phyloP scores from a whole-genome alignment of 2,797 vertebrate genomes.

The Bovichtus variegatus region DNA sequence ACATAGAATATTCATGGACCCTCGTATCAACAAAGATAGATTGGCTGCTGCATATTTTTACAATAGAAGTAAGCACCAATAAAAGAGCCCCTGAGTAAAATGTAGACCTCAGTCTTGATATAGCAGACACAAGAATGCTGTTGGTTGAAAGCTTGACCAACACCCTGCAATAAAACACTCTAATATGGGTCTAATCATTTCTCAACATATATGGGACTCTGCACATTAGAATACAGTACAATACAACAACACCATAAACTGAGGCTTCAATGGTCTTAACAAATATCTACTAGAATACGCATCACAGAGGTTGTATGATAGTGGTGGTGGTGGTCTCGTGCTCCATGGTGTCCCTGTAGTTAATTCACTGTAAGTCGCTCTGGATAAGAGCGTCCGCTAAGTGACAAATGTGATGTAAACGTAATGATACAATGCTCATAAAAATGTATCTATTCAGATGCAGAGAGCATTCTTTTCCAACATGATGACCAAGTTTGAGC shows the following conservation, averaged over 20 bases:
- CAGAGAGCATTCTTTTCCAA: conserved; percentile 22
- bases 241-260: not conserved
- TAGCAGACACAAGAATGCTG: not conserved
- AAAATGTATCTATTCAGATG: conserved; percentile 20
- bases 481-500: conserved; percentile 52
- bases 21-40: conserved; percentile 26
- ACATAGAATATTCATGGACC: conserved; percentile 44
- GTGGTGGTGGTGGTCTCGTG: no score
- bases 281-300: not conserved
- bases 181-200: not conserved
- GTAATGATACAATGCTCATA: no score
- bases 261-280: not conserved
- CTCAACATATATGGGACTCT: not conserved
- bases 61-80: not conserved
- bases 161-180: no score
- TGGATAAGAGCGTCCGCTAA: no score
- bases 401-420: no score
- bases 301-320: not conserved
- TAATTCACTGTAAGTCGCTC: no score
- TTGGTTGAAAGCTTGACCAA: no score
- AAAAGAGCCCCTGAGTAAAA: not conserved
- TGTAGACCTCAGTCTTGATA: not conserved
- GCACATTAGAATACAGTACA: not conserved
- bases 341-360: no score
- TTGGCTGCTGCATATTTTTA: not conserved